These are phyloP conservation scores for Heterodera schachtii DNA, from an alignment of 1,140 invertebrate genomes.

Conservation along the genomic window DNA sequence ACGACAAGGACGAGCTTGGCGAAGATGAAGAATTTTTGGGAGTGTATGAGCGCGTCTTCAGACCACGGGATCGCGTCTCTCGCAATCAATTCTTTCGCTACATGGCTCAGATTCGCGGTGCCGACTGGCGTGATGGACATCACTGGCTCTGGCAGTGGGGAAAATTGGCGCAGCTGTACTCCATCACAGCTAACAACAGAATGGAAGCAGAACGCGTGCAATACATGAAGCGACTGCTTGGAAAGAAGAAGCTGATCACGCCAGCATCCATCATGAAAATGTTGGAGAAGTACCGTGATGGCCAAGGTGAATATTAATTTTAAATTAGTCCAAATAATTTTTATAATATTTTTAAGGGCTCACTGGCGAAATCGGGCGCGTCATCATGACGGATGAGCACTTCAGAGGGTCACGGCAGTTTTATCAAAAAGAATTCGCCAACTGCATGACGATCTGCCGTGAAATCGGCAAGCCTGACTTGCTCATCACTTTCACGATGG, in stretches of 20 bases:
- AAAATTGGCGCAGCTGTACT: neutral
- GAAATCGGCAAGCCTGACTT: neutral
- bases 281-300: neutral
- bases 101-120: neutral
- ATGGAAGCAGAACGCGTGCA: neutral
- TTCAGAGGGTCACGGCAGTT: neutral
- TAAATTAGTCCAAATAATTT: neutral
- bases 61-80: neutral
- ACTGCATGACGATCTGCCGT: constrained; percentile 3
- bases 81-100: neutral
- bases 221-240: neutral
- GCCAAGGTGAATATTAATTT: neutral
- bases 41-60: neutral
- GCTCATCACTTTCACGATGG: neutral
- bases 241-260: neutral
- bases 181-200: neutral
- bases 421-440: constrained; percentile 1
- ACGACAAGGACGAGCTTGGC: neutral
- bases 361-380: neutral
- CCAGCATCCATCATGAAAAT: neutral
- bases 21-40: constrained; percentile 3
- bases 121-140: neutral
- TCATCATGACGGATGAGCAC: neutral
- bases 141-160: constrained; percentile 11
- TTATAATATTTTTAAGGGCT: neutral